phyloP scores from a whole-genome alignment of 2,888 invertebrate species.

The Lithodes maja region DNA sequence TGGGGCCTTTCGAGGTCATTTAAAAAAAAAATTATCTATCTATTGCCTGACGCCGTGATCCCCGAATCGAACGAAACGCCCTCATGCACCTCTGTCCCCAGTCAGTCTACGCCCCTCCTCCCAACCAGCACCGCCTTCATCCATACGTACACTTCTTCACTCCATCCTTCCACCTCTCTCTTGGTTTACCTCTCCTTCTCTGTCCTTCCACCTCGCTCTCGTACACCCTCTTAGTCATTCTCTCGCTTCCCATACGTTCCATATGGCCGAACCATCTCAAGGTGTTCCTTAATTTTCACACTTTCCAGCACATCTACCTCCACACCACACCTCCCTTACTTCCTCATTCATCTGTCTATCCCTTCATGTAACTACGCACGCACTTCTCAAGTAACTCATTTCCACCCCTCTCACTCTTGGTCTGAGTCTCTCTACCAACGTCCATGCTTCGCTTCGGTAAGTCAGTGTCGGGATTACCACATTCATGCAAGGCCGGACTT shows the following conservation, averaged over 20 bases:
- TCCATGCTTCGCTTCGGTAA: not conserved
- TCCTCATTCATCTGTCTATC: not conserved
- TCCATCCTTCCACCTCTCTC: not conserved
- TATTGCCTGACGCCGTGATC: not conserved
- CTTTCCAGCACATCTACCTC: not conserved
- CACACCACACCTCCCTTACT: not conserved
- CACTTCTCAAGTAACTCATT: not conserved
- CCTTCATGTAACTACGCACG: not conserved
- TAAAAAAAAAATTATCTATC: not conserved
- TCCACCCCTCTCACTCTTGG: not conserved
- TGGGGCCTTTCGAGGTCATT: no score
- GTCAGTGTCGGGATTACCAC: not conserved
- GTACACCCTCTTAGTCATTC: not conserved
- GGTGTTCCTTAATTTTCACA: not conserved
- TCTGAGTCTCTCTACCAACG: not conserved
- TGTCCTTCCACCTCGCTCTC: constrained; percentile 6
- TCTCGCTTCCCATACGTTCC: not conserved
- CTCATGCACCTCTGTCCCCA: not conserved
- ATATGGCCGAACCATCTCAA: not conserved
- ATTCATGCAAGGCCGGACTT: no score
- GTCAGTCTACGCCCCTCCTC: not conserved
- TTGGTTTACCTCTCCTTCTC: constrained; percentile 10
- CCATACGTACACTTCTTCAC: not conserved
- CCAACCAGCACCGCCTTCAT: not conserved
- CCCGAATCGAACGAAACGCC: not conserved